phyloP scores from a whole-genome alignment of 2,797 vertebrate genomes.

The Poliocrania exsul region DNA sequence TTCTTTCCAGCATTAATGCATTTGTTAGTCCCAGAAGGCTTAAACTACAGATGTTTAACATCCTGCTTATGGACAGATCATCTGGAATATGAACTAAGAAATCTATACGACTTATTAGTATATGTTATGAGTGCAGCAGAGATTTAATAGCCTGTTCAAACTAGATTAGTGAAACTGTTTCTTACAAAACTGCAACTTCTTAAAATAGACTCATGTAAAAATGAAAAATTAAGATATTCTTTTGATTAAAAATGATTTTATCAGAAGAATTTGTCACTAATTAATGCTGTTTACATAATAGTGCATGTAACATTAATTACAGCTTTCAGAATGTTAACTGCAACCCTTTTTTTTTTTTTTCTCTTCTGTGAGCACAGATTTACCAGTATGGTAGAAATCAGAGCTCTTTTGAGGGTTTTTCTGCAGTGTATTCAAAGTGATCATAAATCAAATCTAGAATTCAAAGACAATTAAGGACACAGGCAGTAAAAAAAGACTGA shows the following conservation, averaged over 20 bases:
- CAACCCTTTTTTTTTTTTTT: constrained; percentile 65
- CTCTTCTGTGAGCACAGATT: constrained; percentile 65
- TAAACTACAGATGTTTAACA: constrained; percentile 89
- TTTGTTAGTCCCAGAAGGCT: constrained; percentile 90
- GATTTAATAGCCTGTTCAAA: constrained; percentile 81
- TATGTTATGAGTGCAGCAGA: constrained; percentile 78
- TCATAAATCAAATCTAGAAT: constrained; percentile 77
- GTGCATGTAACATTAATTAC: constrained; percentile 79
- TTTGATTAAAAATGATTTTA: constrained; percentile 73
- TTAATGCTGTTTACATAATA: constrained; percentile 78
- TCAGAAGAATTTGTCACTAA: constrained; percentile 77
- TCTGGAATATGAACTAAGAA: constrained; percentile 83
- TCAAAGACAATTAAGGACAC: constrained; percentile 73
- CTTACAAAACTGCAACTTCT: constrained; percentile 73
- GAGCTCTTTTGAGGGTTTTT: constrained; percentile 75
- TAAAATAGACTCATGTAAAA: constrained; percentile 71
- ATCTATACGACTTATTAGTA: constrained; percentile 82
- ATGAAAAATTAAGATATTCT: constrained; percentile 70
- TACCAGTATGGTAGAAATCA: constrained; percentile 78
- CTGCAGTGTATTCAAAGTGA: constrained; percentile 71
- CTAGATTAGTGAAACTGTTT: constrained; percentile 78
- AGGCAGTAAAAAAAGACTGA: constrained; percentile 72
- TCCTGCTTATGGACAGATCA: constrained; percentile 82
- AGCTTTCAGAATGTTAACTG: constrained; percentile 76
- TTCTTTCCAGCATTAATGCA: constrained; percentile 93